Evolutionary conservation across 2,888 invertebrate species (phyloP).

Genomic region (Hemicrepidius hirtus): DNA sequence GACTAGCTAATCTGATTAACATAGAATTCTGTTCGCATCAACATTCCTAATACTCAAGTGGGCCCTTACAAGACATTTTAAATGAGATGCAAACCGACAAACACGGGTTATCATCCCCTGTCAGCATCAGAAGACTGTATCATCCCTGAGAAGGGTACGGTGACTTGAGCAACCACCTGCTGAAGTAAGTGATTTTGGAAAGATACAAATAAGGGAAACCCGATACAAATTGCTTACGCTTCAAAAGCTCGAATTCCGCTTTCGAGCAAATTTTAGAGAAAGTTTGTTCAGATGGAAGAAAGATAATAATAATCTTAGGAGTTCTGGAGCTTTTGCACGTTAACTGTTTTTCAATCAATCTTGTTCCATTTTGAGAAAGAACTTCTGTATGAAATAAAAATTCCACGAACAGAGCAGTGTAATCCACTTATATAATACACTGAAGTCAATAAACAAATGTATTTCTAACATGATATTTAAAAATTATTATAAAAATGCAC

Average conservation of each 20-base stretch:
- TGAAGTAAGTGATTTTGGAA: conserved; percentile 35
- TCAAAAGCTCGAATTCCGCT: conserved; percentile 10
- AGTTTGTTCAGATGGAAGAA: neutral
- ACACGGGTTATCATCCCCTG: conserved; percentile 49
- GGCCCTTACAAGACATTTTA: conserved; percentile 43
- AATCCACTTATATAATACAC: too few relatives aligned
- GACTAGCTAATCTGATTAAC: conserved; percentile 47
- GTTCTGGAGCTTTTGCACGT: too few relatives aligned
- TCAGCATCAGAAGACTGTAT: conserved; percentile 48
- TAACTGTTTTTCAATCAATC: too few relatives aligned
- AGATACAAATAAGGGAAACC: conserved; percentile 30
- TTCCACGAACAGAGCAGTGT: too few relatives aligned
- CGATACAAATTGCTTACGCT: conserved; percentile 9
- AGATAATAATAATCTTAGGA: neutral
- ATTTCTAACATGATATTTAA: too few relatives aligned
- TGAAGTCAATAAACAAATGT: too few relatives aligned
- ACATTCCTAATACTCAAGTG: conserved; percentile 46
- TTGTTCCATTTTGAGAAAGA: too few relatives aligned
- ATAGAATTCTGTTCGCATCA: conserved; percentile 48
- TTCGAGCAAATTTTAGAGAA: neutral
- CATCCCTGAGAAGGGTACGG: conserved; percentile 42
- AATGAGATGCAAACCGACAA: conserved; percentile 46
- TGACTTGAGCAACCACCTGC: conserved; percentile 38
- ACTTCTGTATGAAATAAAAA: too few relatives aligned
- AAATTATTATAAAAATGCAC: too few relatives aligned